A percentile compares a stretch with the other conserved stretches of the same genome.
These are phyloP conservation scores for Xiphophorus couchianus DNA, from an alignment of 2,113 vertebrate genomes.

Conservation along the genomic window DNA sequence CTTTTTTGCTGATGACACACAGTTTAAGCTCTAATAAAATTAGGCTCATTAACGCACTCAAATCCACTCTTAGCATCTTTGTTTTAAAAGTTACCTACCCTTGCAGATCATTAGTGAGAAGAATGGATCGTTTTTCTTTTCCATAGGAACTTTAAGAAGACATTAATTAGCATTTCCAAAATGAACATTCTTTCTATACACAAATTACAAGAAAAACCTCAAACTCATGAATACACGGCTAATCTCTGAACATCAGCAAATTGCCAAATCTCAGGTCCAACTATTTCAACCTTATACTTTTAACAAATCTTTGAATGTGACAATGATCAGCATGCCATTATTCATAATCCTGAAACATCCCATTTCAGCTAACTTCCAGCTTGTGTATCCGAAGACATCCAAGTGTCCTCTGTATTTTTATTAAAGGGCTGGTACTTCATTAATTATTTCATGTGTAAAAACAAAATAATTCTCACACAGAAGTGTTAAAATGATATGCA, in stretches of 20 bases:
- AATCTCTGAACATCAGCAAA: constrained; percentile 51
- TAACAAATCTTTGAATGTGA: constrained; percentile 57
- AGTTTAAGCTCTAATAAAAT: too few species aligned
- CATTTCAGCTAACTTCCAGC: constrained; percentile 31
- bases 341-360: constrained; percentile 16
- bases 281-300: constrained; percentile 50
- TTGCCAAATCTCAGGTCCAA: constrained; percentile 78
- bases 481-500: constrained; percentile 47
- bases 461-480: constrained; percentile 10
- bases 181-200: background rate
- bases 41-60: too few species aligned
- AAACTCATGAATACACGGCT: constrained; percentile 25
- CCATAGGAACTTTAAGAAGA: background rate
- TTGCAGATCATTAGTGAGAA: background rate
- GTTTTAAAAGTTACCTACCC: background rate
- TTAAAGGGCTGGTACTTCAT: constrained; percentile 69
- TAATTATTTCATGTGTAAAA: constrained; percentile 28
- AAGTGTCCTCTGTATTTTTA: constrained; percentile 29
- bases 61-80: background rate
- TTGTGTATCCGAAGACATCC: constrained; percentile 13
- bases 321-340: constrained; percentile 60
- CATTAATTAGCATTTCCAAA: background rate
- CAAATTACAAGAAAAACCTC: background rate
- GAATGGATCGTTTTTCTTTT: background rate
- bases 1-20: too few species aligned